Evolutionary conservation across 2,113 vertebrate genomes (phyloP), one percentile per base, ranked within the genome.

Genomic region (Colossoma macropomum): DNA sequence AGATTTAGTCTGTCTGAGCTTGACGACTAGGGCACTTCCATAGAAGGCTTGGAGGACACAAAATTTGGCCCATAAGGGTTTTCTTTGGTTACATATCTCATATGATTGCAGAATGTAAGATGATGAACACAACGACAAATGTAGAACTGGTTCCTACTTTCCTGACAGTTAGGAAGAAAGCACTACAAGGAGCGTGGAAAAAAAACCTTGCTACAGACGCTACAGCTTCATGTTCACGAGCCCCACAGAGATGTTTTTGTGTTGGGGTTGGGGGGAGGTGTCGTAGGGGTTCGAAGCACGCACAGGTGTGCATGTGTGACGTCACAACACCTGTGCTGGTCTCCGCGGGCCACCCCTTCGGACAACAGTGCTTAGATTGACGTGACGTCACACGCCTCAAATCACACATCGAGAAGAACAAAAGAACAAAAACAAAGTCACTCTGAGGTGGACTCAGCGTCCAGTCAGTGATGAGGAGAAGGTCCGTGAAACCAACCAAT

Each of bases 81-180:
- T n/a, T 83, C 81, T 83, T 83, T 83, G 81, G 81, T 77, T 77
- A 28, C 4, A 21, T 77, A 71, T 48, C 48, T 78, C 77, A 72
- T 77, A 72, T 86, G 77, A 73, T 83, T 89, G 85, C 62, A 85
- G 60, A 75, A 66, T 30, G 23, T 70, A 68, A 86, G 78, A 92
- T 92, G 91, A 92, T 92, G 92, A 93, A 89, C 89, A 91, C 89
- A 91, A 91, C 90, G 82, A 86, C 89, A 81, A 79, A 84, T 75
- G 87, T 89, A 86, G 84, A 92, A 91, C 92, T 92, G 92, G 91
- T 89, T 91, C 48, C 78, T 86, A 84, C 92, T 93, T 91, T 94
- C 95, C 94, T 94, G 95, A 95, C 96, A 96, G 95, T 95, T 95
- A 95, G 96, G 96, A 97, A 96, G 97, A 97, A 98, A 96, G 97